Base-by-base conservation (phyloP, 1,140 invertebrate genomes). In the Cyclargus thomasi region DNA sequence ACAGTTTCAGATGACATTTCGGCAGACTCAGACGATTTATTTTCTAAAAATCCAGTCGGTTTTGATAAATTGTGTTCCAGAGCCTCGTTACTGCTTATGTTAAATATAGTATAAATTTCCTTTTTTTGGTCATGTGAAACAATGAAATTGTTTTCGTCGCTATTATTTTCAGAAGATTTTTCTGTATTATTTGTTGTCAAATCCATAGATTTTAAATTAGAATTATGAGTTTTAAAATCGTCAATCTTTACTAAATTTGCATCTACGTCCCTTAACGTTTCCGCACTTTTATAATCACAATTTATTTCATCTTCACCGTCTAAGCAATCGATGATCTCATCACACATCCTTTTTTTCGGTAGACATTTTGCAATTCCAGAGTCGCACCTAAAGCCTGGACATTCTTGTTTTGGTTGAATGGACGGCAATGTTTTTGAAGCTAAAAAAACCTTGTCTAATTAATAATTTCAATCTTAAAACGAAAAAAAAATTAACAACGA, bases 291-390 rank as follows among this genome's bases (percentile, higher is more conserved):
- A 53, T 66, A 67, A 64, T 80, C 76, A 80, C 95, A 96, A 22
- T 93, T 87, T 0, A 93, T 74, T 90, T 97, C 96, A 89, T 97
- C 96, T 80, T 96, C 95, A 11, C 92, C 95, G 35, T 93, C 89
- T 35, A 96, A 81, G 73, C 96, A 97, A 77, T 97, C 94, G 1
- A 96, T 92, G 62, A 92, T 90, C 75, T 92, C 92, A 78, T 97
- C 94, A 81, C 95, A 97, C 47, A 92, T 91, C 64, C 91, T 83
- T 68, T 92, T 91, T 57, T 87, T 89, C 0, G 94, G 87, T n/a
- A 97, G 84, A 81, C 96, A 97, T 80, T 92, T 92, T 70, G 91
- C 83, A 53, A 92, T 83, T 35, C 93, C 92, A 72, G 92, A 93
- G 18, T 91, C 84, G 74, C 95, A 95, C 29, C 89, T 90, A 73